A percentile compares a stretch with the other conserved stretches of the same genome.
phyloP scores from a whole-genome alignment of 2,797 vertebrate species.

The Tarsius wallacei region DNA sequence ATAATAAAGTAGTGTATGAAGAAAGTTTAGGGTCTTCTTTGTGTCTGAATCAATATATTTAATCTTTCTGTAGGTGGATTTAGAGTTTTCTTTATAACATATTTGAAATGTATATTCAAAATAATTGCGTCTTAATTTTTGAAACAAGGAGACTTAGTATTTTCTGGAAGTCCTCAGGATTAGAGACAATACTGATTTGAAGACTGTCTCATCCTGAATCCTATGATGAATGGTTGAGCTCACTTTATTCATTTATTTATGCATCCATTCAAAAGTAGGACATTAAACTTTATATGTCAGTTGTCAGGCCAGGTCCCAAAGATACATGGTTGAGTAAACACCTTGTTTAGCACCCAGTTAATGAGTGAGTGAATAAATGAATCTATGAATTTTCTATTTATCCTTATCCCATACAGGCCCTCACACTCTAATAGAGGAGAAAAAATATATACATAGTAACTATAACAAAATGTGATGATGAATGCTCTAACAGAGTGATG shows the following conservation, averaged over 20 bases:
- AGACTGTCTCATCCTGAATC: constrained; percentile 17
- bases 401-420: background rate
- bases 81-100: constrained; percentile 37
- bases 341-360: constrained; percentile 19
- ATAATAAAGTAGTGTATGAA: constrained; percentile 58
- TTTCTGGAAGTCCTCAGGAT: constrained; percentile 1
- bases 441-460: constrained; percentile 30
- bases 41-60: constrained; percentile 42
- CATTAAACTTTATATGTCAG: constrained; percentile 56
- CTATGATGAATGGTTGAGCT: constrained; percentile 59
- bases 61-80: constrained; percentile 23
- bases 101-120: constrained; percentile 14
- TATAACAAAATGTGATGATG: background rate
- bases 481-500: background rate
- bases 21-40: background rate
- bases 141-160: constrained; percentile 7
- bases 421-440: background rate
- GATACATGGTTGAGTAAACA: constrained; percentile 58
- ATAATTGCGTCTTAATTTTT: constrained; percentile 13
- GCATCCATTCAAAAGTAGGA: constrained; percentile 42
- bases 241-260: constrained; percentile 66
- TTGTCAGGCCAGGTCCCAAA: constrained; percentile 19
- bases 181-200: constrained; percentile 45
- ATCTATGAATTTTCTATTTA: constrained; percentile 64
- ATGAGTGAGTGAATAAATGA: constrained; percentile 44